Conservation (phyloP, 2,113 vertebrate species). For the Rhagologus leucostigma region DNA sequence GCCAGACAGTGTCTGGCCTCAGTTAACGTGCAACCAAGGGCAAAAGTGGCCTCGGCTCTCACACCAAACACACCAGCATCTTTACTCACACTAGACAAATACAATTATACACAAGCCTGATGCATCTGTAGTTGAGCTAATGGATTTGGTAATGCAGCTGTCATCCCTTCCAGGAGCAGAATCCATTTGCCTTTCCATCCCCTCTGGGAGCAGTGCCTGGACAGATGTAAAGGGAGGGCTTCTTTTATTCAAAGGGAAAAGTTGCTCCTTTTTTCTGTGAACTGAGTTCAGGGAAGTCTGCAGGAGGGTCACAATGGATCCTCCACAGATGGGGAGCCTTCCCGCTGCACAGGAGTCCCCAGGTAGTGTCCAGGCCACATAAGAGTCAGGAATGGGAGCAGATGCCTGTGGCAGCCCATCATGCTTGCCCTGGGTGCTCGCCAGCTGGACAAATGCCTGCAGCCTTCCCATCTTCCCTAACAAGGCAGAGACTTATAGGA, state of each 20-base stretch:
- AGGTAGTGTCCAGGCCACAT: background rate
- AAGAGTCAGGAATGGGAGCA: background rate
- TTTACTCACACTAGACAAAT: background rate
- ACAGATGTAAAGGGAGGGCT: background rate
- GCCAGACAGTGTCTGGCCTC: background rate
- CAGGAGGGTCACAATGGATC: rapidly evolving
- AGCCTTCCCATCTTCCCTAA: background rate
- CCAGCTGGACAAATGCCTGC: background rate
- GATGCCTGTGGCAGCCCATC: background rate
- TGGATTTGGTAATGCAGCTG: background rate
- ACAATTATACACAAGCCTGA: background rate
- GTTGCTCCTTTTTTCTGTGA: background rate
- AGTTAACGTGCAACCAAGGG: background rate
- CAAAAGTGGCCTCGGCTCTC: background rate
- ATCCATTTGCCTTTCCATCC: rapidly evolving
- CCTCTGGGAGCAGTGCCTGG: background rate
- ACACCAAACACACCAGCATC: background rate
- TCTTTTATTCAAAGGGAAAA: background rate
- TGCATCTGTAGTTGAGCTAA: background rate
- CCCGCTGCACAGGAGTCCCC: rapidly evolving
- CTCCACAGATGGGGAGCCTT: background rate
- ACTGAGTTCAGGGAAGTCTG: background rate
- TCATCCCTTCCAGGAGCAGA: background rate
- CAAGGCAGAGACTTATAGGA: background rate
- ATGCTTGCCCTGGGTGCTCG: rapidly evolving